Evolutionary conservation across 2,888 invertebrate species (phyloP).

Genomic region (Lasioglossum calceatum): DNA sequence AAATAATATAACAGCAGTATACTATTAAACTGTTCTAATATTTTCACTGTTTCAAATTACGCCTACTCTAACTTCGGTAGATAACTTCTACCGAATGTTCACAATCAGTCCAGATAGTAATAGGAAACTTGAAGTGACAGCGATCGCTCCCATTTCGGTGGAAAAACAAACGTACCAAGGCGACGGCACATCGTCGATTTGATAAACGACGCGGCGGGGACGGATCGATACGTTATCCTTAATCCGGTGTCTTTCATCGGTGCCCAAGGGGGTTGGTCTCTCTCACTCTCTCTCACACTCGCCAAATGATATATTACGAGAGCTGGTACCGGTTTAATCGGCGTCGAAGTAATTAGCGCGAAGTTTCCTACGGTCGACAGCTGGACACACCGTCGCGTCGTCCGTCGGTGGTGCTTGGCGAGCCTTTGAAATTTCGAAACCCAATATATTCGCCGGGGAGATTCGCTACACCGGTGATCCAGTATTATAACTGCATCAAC

Average conservation of each 20-base stretch:
- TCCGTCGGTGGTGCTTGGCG: not conserved
- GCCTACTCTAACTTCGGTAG: no score
- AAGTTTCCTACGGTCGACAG: conserved; percentile 52
- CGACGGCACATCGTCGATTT: conserved; percentile 23
- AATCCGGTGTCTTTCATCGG: conserved; percentile 51
- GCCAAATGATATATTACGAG: conserved; percentile 51
- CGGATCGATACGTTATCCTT: conserved; percentile 51
- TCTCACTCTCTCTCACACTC: not conserved
- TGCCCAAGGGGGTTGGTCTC: not conserved
- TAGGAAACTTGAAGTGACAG: not conserved
- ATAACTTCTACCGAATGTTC: not conserved
- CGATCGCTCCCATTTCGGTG: not conserved
- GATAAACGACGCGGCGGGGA: conserved; percentile 35
- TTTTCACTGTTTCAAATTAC: no score
- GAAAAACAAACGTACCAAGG: conserved; percentile 24
- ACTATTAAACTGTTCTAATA: no score
- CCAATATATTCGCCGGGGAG: not conserved
- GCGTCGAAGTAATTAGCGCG: conserved; percentile 49
- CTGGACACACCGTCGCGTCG: conserved; percentile 33
- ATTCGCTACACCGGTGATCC: conserved; percentile 4
- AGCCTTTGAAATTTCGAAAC: conserved; percentile 20
- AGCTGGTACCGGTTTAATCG: conserved; percentile 51
- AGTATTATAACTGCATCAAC: conserved; percentile 17
- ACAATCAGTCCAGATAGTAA: not conserved
- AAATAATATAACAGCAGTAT: no score